These are phyloP conservation scores for Caerostris darwini DNA, from an alignment of 1,140 invertebrate genomes.

Conservation along the genomic window DNA sequence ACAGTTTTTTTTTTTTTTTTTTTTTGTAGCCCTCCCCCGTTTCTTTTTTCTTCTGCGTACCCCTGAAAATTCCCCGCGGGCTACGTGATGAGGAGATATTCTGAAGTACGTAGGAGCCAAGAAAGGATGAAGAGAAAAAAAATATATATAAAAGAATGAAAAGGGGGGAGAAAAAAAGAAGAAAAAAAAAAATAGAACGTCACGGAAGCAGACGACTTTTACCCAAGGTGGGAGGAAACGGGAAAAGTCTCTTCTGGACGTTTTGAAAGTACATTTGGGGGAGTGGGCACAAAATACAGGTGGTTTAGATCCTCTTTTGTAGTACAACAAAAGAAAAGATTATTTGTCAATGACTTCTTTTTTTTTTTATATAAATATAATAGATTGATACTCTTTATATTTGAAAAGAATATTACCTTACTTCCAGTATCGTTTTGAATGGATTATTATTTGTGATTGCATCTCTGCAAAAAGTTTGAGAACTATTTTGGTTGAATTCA, in stretches of 20 bases:
- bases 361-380: too few species aligned
- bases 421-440: too few species aligned
- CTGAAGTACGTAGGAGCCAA: constrained; percentile 45
- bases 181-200: constrained; percentile 38
- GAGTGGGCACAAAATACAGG: constrained; percentile 27
- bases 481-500: too few species aligned
- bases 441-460: too few species aligned
- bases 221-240: constrained; percentile 63
- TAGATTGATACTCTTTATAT: too few species aligned
- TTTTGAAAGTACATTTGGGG: constrained; percentile 38
- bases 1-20: constrained; percentile 34
- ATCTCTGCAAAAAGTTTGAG: too few species aligned
- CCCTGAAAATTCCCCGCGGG: constrained; percentile 54
- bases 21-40: not conserved
- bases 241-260: constrained; percentile 58
- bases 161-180: not conserved
- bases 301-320: not conserved
- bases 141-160: not conserved
- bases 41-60: not conserved
- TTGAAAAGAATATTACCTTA: too few species aligned
- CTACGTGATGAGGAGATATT: constrained; percentile 74
- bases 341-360: too few species aligned
- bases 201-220: constrained; percentile 59
- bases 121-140: constrained; percentile 2
- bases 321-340: not conserved